Evolutionary conservation across 2,888 invertebrate species (phyloP), one percentile per base, ranked within the genome.

Genomic region (Crocallis elinguaria): DNA sequence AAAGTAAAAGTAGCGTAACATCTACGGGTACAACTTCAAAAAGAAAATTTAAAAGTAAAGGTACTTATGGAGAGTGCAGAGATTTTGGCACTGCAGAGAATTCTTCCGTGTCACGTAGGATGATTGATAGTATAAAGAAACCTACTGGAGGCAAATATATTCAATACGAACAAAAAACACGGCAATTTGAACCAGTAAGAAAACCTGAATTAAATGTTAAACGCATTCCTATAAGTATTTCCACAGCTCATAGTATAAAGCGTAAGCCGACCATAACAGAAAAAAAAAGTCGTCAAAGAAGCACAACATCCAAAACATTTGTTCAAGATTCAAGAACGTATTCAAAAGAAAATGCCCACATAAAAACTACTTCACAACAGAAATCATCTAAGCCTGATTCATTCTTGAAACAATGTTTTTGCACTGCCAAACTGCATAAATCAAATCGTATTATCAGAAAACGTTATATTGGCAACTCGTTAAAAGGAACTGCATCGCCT

Each of bases 201-300:
- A 9, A 4, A 12, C 9, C 23, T 12, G 12, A n/a, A 13, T 2
- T 3, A 25, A 25, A n/a, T 25, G n/a, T 25, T 25, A 25, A 9
- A 9, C 9, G n/a, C 9, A 2, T n/a, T 9, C 9, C 9, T n/a
- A n/a, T n/a, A n/a, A n/a, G n/a, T n/a, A n/a, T 17, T 21, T 12
- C 14, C 57, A 46, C 61, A 77, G 50, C 68, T 63, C 32, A 62
- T 77, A 11, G 67, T 72, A 4, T 76, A 75, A 12, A 71, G 44
- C 49, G 68, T 75, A 57, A 74, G 70, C 57, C 76, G 66, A 48
- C 49, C 76, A n/a, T 73, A 77, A 50, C 57, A 54, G 76, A 73
- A 62, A 38, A 38, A 8, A 38, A 23, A 12, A 14, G 7, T 21
- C 4, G 2, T 3, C 12, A n/a, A n/a, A n/a, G n/a, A n/a, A n/a